Evolutionary conservation across 2,113 vertebrate species (phyloP).

Genomic region (Neolamprologus fasciatus): DNA sequence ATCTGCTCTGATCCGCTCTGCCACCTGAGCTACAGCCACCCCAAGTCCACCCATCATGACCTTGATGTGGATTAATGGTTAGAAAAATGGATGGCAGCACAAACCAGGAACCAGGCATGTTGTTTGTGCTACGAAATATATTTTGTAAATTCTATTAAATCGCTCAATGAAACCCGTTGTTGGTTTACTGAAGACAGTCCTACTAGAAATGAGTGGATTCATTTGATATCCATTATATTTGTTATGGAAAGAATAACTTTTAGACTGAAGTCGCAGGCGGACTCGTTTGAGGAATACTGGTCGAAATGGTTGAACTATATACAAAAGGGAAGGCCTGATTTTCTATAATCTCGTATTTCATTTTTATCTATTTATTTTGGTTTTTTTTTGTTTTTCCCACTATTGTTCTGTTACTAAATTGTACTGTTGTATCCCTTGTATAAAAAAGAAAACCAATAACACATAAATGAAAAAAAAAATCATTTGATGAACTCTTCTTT

Average conservation of each 20-base stretch:
- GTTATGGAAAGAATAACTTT: neutral
- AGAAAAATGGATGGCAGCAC: too few species aligned
- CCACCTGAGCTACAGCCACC: too few species aligned
- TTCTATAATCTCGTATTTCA: neutral
- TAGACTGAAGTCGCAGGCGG: neutral
- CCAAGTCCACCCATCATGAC: too few species aligned
- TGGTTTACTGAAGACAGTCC: neutral
- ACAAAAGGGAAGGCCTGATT: neutral
- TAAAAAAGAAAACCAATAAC: neutral
- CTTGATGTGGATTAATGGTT: too few species aligned
- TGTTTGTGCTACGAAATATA: neutral
- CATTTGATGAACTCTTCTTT: neutral
- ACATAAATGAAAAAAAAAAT: neutral
- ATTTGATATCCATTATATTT: neutral
- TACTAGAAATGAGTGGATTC: neutral
- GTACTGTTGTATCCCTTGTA: neutral
- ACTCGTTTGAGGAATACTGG: neutral
- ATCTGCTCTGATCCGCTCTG: too few species aligned
- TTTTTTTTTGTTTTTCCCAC: neutral
- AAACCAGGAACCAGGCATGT: neutral
- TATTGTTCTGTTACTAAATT: neutral
- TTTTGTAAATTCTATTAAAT: neutral
- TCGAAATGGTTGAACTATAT: neutral
- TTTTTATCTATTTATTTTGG: rapidly evolving
- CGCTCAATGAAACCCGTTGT: rapidly evolving